Evolutionary conservation across 2,113 vertebrate species (phyloP).

Genomic region (Emydura subglobosa): DNA sequence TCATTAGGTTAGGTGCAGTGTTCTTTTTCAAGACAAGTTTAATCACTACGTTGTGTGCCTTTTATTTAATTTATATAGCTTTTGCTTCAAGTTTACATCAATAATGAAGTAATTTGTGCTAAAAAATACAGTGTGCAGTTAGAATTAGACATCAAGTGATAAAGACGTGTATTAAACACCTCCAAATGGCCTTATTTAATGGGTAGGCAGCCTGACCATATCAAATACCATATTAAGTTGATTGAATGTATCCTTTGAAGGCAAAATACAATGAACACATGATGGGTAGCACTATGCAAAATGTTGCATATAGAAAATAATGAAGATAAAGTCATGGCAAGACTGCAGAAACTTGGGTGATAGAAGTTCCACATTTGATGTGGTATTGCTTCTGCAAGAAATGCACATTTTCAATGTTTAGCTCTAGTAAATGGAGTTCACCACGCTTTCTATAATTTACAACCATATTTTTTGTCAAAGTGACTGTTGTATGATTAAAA

Average conservation of each 20-base stretch:
- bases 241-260: constrained; percentile 13
- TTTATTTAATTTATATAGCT: constrained; percentile 4
- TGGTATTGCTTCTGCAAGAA: background rate
- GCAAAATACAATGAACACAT: background rate
- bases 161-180: background rate
- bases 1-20: background rate
- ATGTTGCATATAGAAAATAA: background rate
- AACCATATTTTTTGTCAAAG: background rate
- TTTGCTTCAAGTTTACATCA: background rate
- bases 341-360: background rate
- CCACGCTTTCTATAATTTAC: background rate
- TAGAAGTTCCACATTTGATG: background rate
- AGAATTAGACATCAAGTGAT: constrained; percentile 27
- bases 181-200: constrained; percentile 23
- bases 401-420: background rate
- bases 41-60: background rate
- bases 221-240: background rate
- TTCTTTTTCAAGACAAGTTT: constrained; percentile 30
- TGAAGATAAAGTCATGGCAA: background rate
- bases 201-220: background rate
- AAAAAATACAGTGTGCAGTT: background rate
- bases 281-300: background rate
- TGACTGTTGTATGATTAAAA: background rate
- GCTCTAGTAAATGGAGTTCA: background rate
- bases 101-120: background rate